phyloP scores from a whole-genome alignment of 2,797 vertebrate genomes.

The Tolypeutes matacus region DNA sequence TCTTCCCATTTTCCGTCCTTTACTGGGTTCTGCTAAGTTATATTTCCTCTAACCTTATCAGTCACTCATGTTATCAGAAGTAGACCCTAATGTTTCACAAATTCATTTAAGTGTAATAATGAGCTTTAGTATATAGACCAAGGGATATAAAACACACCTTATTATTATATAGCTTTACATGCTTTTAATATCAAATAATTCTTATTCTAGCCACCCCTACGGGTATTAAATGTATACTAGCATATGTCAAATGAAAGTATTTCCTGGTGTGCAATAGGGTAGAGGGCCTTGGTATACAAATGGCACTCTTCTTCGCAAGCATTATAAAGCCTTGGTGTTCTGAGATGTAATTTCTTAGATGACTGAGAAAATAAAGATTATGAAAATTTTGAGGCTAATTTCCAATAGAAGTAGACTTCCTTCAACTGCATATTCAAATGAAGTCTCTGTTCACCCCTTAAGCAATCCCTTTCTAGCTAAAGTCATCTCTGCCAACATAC shows the following conservation, averaged over 20 bases:
- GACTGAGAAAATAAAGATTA: not conserved
- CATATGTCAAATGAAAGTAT: not conserved
- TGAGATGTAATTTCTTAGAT: slow-evolving; percentile 6
- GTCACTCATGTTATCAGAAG: not conserved
- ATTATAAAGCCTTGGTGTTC: not conserved
- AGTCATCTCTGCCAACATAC: not conserved
- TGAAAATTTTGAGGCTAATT: not conserved
- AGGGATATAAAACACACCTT: not conserved
- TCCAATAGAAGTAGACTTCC: not conserved
- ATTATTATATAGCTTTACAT: not conserved
- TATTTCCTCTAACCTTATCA: not conserved
- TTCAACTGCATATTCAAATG: not conserved
- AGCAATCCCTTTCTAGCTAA: not conserved
- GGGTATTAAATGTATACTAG: not conserved
- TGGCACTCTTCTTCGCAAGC: not conserved
- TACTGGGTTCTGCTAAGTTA: not conserved
- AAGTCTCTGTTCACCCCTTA: not conserved
- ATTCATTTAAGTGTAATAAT: not conserved
- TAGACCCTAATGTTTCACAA: not conserved
- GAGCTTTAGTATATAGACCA: not conserved
- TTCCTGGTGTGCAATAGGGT: not conserved
- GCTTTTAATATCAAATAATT: slow-evolving; percentile 15
- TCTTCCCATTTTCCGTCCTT: not conserved
- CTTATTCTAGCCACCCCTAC: slow-evolving; percentile 32
- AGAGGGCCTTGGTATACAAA: not conserved